Percentiles rank a stretch among this genome's conserved stretches.
phyloP scores from a whole-genome alignment of 2,888 invertebrate species.

The Thymelicus lineola region DNA sequence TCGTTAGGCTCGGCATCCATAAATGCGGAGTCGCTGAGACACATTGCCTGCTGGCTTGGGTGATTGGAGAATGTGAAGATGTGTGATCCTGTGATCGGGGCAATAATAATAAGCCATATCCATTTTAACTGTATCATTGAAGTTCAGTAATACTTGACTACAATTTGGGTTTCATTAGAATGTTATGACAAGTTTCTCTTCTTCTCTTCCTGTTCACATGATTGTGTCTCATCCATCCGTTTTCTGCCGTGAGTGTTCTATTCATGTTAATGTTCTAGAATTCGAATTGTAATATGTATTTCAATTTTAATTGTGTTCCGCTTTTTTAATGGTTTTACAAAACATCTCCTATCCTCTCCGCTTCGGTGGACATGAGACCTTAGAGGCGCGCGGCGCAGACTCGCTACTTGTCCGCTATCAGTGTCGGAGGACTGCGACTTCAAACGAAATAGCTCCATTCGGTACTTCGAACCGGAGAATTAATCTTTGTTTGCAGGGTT shows the following conservation, averaged over 20 bases:
- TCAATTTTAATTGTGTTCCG: background rate
- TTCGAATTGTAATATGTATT: background rate
- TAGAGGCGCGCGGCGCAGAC: slow-evolving; percentile 26
- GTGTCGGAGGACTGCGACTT: slow-evolving; percentile 42
- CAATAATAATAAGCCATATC: background rate
- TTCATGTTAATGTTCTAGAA: background rate
- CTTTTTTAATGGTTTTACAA: background rate
- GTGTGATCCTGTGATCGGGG: background rate
- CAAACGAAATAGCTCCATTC: slow-evolving; percentile 53
- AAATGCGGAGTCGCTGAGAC: background rate
- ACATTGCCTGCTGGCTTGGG: background rate
- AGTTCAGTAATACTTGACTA: background rate
- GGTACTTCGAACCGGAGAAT: slow-evolving; percentile 21
- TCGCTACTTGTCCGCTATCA: slow-evolving; percentile 39
- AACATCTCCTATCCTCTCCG: background rate
- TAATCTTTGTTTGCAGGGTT: slow-evolving; percentile 36
- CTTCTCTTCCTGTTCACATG: background rate
- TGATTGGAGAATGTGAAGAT: slow-evolving; percentile 11
- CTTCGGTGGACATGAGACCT: background rate
- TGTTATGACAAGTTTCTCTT: background rate
- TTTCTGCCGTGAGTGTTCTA: too few relatives aligned
- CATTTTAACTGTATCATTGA: background rate
- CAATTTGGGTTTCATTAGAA: too few relatives aligned
- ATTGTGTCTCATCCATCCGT: too few relatives aligned
- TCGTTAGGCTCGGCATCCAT: background rate